Conservation (phyloP, 2,113 vertebrate genomes). For the Melanotaenia duboulayi region DNA sequence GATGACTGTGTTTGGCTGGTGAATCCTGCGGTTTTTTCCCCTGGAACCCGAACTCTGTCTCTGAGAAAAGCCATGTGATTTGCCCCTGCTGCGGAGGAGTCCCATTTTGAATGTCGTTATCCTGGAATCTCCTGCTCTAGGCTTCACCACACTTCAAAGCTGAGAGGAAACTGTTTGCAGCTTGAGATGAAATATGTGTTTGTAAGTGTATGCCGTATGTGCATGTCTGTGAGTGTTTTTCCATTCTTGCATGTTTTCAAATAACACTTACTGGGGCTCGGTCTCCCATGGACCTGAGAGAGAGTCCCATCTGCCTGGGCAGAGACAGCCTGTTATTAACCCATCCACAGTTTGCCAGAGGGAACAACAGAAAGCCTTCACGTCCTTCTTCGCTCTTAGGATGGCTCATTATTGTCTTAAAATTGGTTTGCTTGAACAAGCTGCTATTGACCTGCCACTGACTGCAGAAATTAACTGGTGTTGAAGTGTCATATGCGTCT, state of each 20-base stretch:
- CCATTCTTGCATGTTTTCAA: conserved; percentile 50
- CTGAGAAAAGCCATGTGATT: conserved; percentile 47
- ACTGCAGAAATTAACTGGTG: conserved; percentile 37
- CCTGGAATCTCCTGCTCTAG: conserved; percentile 60
- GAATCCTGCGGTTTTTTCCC: conserved; percentile 72
- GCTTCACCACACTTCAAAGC: conserved; percentile 62
- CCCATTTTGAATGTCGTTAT: conserved; percentile 58
- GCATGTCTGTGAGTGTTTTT: conserved; percentile 33
- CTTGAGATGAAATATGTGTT: conserved; percentile 54
- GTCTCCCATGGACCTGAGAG: conserved; percentile 41
- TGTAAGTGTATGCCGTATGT: conserved; percentile 29
- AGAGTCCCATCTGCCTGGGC: conserved; percentile 72
- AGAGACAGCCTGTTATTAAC: conserved; percentile 74
- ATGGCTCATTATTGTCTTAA: conserved; percentile 47
- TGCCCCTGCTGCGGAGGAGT: conserved; percentile 52
- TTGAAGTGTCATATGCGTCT: conserved; percentile 28
- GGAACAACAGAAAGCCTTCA: conserved; percentile 56
- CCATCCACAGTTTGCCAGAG: conserved; percentile 61
- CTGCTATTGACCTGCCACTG: conserved; percentile 49
- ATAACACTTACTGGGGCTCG: conserved; percentile 46
- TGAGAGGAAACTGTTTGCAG: conserved; percentile 55
- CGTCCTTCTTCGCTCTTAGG: conserved; percentile 49
- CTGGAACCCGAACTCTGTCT: conserved; percentile 68
- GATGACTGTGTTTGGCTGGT: conserved; percentile 70
- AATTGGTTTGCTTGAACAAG: conserved; percentile 62